These are phyloP conservation scores for Glandiceps talaboti DNA, from an alignment of 53 echinoderm and acorn worm species.

Conservation along the genomic window DNA sequence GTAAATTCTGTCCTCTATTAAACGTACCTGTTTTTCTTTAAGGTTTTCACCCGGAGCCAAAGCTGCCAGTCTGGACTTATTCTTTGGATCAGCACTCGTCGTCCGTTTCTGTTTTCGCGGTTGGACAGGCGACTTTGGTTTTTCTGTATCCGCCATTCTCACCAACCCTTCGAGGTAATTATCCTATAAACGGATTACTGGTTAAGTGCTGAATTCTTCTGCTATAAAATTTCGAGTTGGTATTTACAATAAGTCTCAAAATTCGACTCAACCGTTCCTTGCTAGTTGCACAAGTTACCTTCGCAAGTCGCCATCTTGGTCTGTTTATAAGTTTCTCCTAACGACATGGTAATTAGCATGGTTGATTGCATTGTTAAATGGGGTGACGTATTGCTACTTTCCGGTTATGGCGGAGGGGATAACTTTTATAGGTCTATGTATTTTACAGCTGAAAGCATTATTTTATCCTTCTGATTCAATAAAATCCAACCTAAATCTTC, in stretches of 20 bases:
- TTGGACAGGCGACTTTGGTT: constrained; percentile 24
- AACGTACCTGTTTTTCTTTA: constrained; percentile 93
- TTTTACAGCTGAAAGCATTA: no score
- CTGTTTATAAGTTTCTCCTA: background rate
- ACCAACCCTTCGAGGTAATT: no score
- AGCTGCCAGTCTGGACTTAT: constrained; percentile 85
- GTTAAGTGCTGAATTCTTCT: no score
- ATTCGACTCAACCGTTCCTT: background rate
- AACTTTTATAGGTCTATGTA: no score
- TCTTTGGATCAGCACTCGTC: constrained; percentile 85
- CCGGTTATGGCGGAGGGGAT: background rate
- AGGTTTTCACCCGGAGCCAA: constrained; percentile 95
- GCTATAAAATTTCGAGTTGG: no score
- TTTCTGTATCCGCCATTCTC: constrained; percentile 55
- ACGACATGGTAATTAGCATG: background rate
- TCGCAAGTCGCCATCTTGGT: background rate
- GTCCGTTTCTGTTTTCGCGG: constrained; percentile 34
- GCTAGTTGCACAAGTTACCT: background rate
- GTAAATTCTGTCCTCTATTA: no score
- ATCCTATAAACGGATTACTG: no score
- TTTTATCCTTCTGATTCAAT: background rate
- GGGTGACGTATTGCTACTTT: background rate
- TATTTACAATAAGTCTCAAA: no score
- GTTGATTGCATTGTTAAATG: background rate
- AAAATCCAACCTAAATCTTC: no score